Evolutionary conservation across 1,140 invertebrate species (phyloP).

Genomic region (Lasioglossum albipes): DNA sequence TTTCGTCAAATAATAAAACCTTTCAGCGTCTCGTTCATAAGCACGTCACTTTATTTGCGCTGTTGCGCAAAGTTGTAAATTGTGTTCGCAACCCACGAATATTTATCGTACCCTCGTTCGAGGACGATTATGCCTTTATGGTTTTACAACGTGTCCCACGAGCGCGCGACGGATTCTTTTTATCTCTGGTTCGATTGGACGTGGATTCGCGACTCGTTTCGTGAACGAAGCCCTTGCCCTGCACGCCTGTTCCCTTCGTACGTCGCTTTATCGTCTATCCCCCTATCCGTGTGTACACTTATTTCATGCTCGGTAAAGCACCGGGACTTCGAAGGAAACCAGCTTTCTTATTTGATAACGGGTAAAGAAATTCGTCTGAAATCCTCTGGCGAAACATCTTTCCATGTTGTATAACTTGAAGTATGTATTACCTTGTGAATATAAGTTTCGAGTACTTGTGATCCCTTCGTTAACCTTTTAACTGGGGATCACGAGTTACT

Average conservation of each 20-base stretch:
- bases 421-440: not conserved
- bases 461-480: too few species aligned
- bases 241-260: conserved; percentile 29
- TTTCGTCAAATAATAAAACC: not conserved
- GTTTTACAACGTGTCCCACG: conserved; percentile 58
- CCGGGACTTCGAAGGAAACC: conserved; percentile 41
- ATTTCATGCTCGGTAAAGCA: conserved; percentile 62
- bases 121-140: conserved; percentile 64
- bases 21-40: not conserved
- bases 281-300: conserved; percentile 58
- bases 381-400: not conserved
- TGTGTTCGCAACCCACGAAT: not conserved
- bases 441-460: too few species aligned
- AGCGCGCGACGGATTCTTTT: conserved; percentile 53
- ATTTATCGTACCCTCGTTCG: conserved; percentile 13
- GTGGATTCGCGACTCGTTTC: conserved; percentile 38
- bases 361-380: conserved; percentile 20
- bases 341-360: conserved; percentile 46
- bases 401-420: not conserved
- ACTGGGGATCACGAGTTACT: too few species aligned
- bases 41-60: conserved; percentile 19
- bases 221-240: not conserved
- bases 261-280: conserved; percentile 58
- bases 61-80: conserved; percentile 33
- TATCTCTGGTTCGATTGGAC: conserved; percentile 54